Base-by-base conservation (phyloP, 2,113 vertebrate species). In the Petrocephalus zakoni region DNA sequence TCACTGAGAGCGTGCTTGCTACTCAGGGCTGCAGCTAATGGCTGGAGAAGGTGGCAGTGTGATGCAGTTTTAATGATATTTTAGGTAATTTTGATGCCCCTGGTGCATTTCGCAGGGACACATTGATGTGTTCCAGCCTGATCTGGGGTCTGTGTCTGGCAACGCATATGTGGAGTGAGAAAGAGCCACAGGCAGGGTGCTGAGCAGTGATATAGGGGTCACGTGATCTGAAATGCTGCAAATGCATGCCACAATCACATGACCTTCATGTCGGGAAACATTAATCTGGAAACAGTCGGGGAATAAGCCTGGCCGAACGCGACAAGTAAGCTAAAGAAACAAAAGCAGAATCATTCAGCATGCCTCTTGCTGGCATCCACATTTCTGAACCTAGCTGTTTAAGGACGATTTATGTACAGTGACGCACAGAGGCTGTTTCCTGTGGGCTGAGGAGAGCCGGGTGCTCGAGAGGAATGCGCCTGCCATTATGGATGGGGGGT, bases 331-430 rank as follows among this genome's bases (percentile, higher is more conserved):
- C 11, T 83, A 22, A 17, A 46, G 22, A 49, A 49, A 83, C 37
- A 4, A 9, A 83, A 49, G 21, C 9, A 1, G 9, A 5, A n/a
- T 21, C 17, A 22, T 68, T 68, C 53, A 87, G 19, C 21, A 46
- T 22, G 86, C 22, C 21, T 68, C 88, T 81, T 21, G 37, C 72
- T n/a, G 11, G 64, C 58, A 64, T 25, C 86, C 25, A 81, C 52
- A 47, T 22, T 56, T 84, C n/a, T 82, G 22, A 89, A 87, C 58
- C 58, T 89, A 37, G 86, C 89, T 87, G 86, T 82, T 82, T 42
- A 51, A 86, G 53, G 47, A 34, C 51, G 61, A 34, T 85, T 89
- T 34, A 64, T 46, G 86, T 78, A 34, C 49, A 86, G 53, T 6
- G 86, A 56, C 68, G 68, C 25, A 85, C 9, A 2, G 22, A 68